Evolutionary conservation across 2,888 invertebrate genomes (phyloP).

Genomic region (Leptinotarsa tumamoca): DNA sequence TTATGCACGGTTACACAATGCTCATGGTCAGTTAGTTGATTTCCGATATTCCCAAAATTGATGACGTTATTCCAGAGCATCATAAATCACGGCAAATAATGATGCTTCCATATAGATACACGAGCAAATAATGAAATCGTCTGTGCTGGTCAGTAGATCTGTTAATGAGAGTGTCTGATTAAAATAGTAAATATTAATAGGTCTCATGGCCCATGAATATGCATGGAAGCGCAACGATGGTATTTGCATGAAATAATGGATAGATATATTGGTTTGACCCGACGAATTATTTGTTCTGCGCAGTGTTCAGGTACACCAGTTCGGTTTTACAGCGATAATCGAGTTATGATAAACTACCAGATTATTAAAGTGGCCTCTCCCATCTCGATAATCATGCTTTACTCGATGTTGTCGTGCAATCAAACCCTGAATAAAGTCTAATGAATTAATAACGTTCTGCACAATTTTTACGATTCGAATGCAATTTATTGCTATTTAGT

Average conservation of each 20-base stretch:
- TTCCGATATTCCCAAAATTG: background rate
- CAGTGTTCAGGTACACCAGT: constrained; percentile 48
- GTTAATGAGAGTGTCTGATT: constrained; percentile 40
- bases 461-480: constrained; percentile 14
- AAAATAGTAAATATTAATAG: constrained; percentile 44
- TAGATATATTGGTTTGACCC: constrained; percentile 47
- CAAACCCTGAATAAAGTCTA: constrained; percentile 11
- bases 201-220: constrained; percentile 48
- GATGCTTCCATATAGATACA: constrained; percentile 7
- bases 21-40: constrained; percentile 6
- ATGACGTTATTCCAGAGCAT: background rate
- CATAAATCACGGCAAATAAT: constrained; percentile 12
- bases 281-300: constrained; percentile 36
- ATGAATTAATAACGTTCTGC: constrained; percentile 20
- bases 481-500: constrained; percentile 16
- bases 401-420: constrained; percentile 15
- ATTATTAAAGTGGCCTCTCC: constrained; percentile 56
- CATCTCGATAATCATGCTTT: constrained; percentile 19
- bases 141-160: constrained; percentile 30
- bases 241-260: constrained; percentile 60
- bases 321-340: constrained; percentile 61
- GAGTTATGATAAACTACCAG: constrained; percentile 62
- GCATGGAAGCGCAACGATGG: constrained; percentile 53
- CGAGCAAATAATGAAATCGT: constrained; percentile 30
- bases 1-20: background rate